These are phyloP conservation scores for Acanthococcus lagerstroemiae DNA, from an alignment of 2,888 invertebrate species.

Conservation along the genomic window DNA sequence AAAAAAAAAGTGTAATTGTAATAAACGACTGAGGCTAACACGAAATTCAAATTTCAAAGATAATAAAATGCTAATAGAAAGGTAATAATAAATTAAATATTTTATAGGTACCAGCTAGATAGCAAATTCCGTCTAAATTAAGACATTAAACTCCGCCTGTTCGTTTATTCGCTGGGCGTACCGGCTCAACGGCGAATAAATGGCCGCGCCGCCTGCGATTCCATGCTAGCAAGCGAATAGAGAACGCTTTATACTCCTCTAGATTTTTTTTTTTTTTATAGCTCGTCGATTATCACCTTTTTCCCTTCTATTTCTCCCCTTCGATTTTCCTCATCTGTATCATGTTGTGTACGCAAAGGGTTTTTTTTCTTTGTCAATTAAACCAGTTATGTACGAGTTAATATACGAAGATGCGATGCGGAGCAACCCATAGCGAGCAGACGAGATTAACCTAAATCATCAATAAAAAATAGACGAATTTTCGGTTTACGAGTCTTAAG, in stretches of 20 bases:
- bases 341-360: no score
- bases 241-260: background rate
- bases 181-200: constrained; percentile 13
- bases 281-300: constrained; percentile 25
- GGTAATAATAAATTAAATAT: constrained; percentile 30
- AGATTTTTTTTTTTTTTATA: constrained; percentile 13
- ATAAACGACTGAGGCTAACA: constrained; percentile 24
- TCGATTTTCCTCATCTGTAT: no score
- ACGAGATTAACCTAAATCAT: no score
- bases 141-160: constrained; percentile 25
- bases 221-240: no score
- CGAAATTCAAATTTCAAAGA: constrained; percentile 26
- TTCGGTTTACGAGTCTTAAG: no score
- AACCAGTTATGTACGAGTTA: no score
- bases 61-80: constrained; percentile 30
- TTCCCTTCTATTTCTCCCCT: no score
- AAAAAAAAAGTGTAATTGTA: constrained; percentile 20
- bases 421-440: no score
- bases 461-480: no score
- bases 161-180: constrained; percentile 23
- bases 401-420: no score
- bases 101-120: constrained; percentile 15
- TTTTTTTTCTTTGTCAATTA: no score
- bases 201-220: constrained; percentile 11
- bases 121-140: constrained; percentile 27